These are phyloP conservation scores for Erannis defoliaria DNA, from an alignment of 2,888 invertebrate genomes.

Conservation along the genomic window DNA sequence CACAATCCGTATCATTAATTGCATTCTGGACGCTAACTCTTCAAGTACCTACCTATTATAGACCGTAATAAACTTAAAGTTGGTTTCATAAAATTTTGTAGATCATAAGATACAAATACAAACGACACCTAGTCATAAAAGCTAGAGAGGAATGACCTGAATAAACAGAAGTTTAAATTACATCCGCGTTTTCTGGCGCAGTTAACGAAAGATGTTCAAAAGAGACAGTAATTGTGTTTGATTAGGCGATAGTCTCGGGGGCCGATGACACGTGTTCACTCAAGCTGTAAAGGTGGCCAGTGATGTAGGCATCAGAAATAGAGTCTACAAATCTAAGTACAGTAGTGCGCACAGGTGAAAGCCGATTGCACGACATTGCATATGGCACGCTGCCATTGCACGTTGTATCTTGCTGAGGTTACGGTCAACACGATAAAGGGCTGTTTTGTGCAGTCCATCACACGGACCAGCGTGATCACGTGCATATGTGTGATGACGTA, in stretches of 20 bases:
- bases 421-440: constrained; percentile 56
- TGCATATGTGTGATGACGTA: constrained; percentile 22
- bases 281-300: constrained; percentile 68
- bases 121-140: constrained; percentile 6
- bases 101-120: neutral
- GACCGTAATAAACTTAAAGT: constrained; percentile 15
- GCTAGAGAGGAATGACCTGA: constrained; percentile 42
- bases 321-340: constrained; percentile 49
- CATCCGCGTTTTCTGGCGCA: constrained; percentile 30
- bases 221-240: constrained; percentile 50
- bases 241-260: constrained; percentile 57
- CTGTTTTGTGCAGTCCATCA: constrained; percentile 21
- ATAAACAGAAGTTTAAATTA: constrained; percentile 37
- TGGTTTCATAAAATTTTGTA: neutral
- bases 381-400: constrained; percentile 60
- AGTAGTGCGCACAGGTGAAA: constrained; percentile 70
- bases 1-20: constrained; percentile 38
- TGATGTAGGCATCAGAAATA: constrained; percentile 76
- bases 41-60: too few relatives aligned
- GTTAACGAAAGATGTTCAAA: constrained; percentile 38
- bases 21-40: constrained; percentile 34
- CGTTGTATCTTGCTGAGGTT: constrained; percentile 50
- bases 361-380: constrained; percentile 53
- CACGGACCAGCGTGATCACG: constrained; percentile 3
- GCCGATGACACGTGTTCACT: constrained; percentile 73